Conservation (phyloP, 1,140 invertebrate species). For the Euura saliciscinereae region DNA sequence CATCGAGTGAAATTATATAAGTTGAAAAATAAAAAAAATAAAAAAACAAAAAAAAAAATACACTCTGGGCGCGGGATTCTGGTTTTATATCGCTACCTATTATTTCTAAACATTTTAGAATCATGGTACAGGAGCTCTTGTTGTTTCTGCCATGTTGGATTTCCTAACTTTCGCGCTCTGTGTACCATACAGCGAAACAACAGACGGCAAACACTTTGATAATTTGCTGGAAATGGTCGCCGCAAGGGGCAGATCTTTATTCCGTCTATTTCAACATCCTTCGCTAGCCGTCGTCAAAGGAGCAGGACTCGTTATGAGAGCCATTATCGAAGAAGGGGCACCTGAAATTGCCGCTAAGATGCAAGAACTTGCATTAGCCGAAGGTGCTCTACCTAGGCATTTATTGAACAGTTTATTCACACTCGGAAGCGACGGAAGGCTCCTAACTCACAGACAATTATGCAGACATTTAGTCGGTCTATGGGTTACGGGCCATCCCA, state of each 20-base stretch:
- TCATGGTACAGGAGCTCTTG: constrained; percentile 79
- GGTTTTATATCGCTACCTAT: too few species aligned
- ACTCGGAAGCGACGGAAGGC: constrained; percentile 74
- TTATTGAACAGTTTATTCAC: constrained; percentile 91
- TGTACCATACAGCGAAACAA: constrained; percentile 99
- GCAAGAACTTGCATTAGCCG: constrained; percentile 94
- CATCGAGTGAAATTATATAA: too few species aligned
- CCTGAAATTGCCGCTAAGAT: constrained; percentile 89
- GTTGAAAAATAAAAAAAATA: too few species aligned
- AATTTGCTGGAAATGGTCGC: constrained; percentile 93
- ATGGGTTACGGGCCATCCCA: constrained; percentile 96
- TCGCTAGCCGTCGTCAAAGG: constrained; percentile 98
- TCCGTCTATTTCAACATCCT: constrained; percentile 96
- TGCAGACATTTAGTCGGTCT: constrained; percentile 95
- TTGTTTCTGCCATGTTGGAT: constrained; percentile 95
- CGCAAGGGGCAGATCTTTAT: constrained; percentile 86
- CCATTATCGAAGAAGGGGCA: constrained; percentile 97
- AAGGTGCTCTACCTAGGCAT: constrained; percentile 96
- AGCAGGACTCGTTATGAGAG: constrained; percentile 94
- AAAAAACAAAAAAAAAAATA: too few species aligned
- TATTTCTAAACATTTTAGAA: constrained; percentile 63
- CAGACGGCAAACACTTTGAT: constrained; percentile 97
- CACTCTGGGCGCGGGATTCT: too few species aligned
- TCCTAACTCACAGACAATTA: constrained; percentile 87
- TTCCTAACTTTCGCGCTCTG: constrained; percentile 98